These are phyloP conservation scores for Gambelia wislizenii DNA, from an alignment of 2,797 vertebrate genomes.

Conservation along the genomic window DNA sequence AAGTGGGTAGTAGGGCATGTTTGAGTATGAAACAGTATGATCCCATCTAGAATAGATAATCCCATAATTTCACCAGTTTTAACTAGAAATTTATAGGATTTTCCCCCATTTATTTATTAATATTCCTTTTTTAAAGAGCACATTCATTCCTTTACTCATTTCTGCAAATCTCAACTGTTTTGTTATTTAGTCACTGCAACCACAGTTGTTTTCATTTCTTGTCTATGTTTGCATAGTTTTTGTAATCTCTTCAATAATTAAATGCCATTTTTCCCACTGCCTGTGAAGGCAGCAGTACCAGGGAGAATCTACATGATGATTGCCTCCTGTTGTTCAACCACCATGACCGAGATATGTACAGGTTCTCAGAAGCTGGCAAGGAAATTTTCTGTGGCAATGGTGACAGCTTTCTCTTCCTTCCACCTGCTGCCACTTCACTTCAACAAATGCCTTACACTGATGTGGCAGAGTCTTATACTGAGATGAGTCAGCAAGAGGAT, in stretches of 20 bases:
- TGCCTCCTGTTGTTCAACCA: background rate
- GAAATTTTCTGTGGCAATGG: too few species aligned
- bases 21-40: too few species aligned
- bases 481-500: background rate
- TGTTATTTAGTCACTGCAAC: background rate
- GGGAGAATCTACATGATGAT: background rate
- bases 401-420: too few species aligned
- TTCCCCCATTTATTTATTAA: background rate
- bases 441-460: too few species aligned
- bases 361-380: too few species aligned
- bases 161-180: background rate
- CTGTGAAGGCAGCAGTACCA: background rate
- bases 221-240: background rate
- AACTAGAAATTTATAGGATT: background rate
- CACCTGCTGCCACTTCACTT: too few species aligned
- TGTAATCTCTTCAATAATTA: background rate
- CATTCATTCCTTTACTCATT: conserved; percentile 4
- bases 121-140: background rate
- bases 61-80: background rate
- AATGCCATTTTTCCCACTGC: background rate
- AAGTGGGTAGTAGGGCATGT: too few species aligned
- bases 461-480: too few species aligned
- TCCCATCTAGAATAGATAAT: background rate
- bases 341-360: background rate
- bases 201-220: background rate